Evolutionary conservation across 2,113 vertebrate genomes (phyloP), one percentile per base, ranked within the genome.

Genomic region (Polypterus bichir): DNA sequence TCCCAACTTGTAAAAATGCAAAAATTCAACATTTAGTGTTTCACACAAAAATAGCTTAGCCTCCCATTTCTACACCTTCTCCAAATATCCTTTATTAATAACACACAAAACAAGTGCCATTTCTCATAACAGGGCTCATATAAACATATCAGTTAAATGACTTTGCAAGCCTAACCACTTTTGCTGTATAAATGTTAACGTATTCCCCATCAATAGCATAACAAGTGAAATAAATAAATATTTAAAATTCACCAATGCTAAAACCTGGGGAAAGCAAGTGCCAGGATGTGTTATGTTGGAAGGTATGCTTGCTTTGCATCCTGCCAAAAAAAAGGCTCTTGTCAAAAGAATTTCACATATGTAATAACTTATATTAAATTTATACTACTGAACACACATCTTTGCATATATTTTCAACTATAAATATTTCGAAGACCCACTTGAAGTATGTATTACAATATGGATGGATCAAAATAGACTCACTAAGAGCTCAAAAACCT

Each of bases 21-120:
- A 63, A 77, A 77, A 64, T 76, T 82, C 70, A 74, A 76, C 46
- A 86, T 88, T 86, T 97, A 97, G 93, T 95, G 93, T 96, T 86
- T 76, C 82, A 81, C 76, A 77, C 66, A 75, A 67, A 66, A 79
- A 65, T 74, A 66, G 73, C 78, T 77, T 44, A 77, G 81, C 70
- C 72, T 80, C 73, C 79, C 55, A 67, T 66, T 68, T 57, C 66
- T 58, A 76, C 51, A 77, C 71, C 77, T 77, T 76, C 48, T 47
- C 80, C 79, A 78, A 85, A 73, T 79, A 72, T 74, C 70, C 72
- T 69, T 69, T 74, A 57, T 77, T 69, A 73, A 70, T 65, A 78
- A 76, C 27, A 71, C 76, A 45, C 78, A 76, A 71, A 70, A 67
- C 75, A 85, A 81, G 82, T 83, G 81, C 81, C 80, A 79, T 79